These are phyloP conservation scores for Carlito syrichta DNA, from an alignment of 2,113 vertebrate species.

Conservation along the genomic window DNA sequence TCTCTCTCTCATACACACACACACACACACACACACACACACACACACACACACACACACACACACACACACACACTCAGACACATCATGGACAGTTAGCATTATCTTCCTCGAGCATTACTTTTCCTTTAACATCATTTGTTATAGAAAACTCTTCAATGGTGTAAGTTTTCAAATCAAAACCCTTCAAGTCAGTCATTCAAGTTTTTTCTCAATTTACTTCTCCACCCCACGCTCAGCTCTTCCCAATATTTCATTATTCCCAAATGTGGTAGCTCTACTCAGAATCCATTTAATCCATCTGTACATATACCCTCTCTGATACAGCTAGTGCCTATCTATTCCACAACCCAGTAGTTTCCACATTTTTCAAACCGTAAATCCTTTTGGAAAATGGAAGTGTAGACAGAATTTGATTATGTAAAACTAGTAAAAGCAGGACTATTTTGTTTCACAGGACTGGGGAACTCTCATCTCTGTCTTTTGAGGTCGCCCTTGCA, in stretches of 20 bases:
- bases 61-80: too few relatives aligned
- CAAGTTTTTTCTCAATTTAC: neutral
- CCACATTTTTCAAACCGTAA: neutral
- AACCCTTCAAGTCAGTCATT: neutral
- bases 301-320: neutral
- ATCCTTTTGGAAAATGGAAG: neutral
- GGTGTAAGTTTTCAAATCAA: neutral
- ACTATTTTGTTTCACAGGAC: neutral
- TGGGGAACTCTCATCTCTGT: rapidly evolving
- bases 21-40: too few relatives aligned
- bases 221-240: rapidly evolving
- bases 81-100: neutral
- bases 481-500: neutral
- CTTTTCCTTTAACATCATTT: neutral
- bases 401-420: neutral
- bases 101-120: neutral
- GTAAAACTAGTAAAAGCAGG: neutral
- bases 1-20: too few relatives aligned
- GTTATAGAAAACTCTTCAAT: neutral
- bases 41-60: neutral
- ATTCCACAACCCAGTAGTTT: neutral
- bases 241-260: neutral
- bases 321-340: neutral
- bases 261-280: neutral
- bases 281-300: neutral